These are phyloP conservation scores for Achlya flavicornis DNA, from an alignment of 2,888 invertebrate genomes.

Conservation along the genomic window DNA sequence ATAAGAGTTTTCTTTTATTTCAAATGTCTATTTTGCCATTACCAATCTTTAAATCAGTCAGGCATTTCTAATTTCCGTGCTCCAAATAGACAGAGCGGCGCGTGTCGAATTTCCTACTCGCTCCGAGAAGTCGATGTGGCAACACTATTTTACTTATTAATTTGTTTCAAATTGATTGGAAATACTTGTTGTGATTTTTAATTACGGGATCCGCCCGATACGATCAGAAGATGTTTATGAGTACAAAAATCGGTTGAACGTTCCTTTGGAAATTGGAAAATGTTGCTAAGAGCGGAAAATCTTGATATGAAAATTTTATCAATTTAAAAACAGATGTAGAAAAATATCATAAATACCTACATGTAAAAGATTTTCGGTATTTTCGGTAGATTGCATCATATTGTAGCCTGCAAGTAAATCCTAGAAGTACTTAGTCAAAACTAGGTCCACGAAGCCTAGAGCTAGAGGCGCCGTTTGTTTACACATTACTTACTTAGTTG, in stretches of 20 bases:
- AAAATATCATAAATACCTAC: no score
- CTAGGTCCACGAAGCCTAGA: background rate
- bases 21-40: background rate
- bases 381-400: no score
- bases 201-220: background rate
- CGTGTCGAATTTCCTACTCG: conserved; percentile 7
- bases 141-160: background rate
- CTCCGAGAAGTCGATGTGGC: background rate
- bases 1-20: no score
- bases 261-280: background rate
- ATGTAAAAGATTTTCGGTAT: no score
- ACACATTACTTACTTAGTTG: background rate
- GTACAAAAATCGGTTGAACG: background rate
- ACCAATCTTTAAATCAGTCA: background rate
- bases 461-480: background rate
- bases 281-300: background rate
- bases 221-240: background rate
- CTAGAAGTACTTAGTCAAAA: background rate
- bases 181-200: conserved; percentile 6
- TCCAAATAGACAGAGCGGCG: conserved; percentile 1
- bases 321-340: no score
- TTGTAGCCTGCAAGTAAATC: no score
- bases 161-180: conserved; percentile 2
- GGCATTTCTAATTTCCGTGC: conserved; percentile 2
- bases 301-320: no score